These are phyloP conservation scores for Lissonota sp. DNA, from an alignment of 2,888 invertebrate species.

Conservation along the genomic window DNA sequence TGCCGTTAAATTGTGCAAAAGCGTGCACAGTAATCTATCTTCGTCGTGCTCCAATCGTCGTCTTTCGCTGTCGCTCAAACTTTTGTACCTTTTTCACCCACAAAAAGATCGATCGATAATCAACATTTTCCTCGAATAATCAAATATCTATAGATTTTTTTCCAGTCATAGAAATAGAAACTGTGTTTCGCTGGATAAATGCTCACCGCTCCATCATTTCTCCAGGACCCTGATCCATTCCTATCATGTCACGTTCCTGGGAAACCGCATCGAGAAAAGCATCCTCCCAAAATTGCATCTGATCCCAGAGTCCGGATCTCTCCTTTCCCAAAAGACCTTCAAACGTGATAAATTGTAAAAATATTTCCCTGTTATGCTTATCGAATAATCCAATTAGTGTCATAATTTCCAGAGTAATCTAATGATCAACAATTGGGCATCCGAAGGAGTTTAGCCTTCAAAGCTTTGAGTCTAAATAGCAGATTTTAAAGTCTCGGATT, in stretches of 20 bases:
- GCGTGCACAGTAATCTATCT: conserved; percentile 96
- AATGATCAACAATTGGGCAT: no score
- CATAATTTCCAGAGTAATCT: no score
- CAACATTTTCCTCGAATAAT: no score
- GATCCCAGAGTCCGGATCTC: conserved; percentile 96
- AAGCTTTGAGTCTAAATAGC: no score
- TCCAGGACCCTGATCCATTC: conserved; percentile 99
- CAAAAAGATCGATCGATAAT: background rate
- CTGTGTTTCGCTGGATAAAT: background rate
- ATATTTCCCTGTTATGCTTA: no score
- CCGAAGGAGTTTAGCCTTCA: no score
- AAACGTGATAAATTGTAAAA: background rate
- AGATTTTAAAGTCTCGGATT: background rate
- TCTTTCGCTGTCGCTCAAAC: conserved; percentile 95
- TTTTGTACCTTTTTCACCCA: conserved; percentile 88
- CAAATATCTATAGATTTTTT: no score
- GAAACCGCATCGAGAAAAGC: conserved; percentile 98
- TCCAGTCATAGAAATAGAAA: no score
- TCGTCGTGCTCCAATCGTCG: conserved; percentile 99
- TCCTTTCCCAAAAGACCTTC: conserved; percentile 88
- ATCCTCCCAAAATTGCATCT: conserved; percentile 99
- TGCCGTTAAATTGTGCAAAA: conserved; percentile 98
- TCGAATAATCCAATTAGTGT: no score
- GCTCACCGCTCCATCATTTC: conserved; percentile 97
- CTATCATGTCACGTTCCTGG: conserved; percentile 99